These are phyloP conservation scores for Drosophila anomalipes DNA, from an alignment of 2,888 invertebrate species.

Conservation along the genomic window DNA sequence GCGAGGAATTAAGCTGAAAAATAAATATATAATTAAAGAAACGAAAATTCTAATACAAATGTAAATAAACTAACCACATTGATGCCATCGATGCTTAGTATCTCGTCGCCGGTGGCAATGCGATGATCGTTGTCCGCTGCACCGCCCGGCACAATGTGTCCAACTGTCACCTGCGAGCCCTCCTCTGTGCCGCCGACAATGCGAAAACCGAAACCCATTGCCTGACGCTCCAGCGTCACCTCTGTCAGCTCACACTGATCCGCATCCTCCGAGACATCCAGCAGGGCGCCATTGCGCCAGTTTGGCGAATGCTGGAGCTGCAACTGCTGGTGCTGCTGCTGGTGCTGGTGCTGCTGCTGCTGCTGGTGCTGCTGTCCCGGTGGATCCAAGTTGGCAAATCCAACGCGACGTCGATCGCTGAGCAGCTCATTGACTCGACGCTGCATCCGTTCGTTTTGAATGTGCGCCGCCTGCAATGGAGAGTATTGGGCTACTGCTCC, in stretches of 20 bases:
- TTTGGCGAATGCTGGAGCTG: slow-evolving; percentile 76
- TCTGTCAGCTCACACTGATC: slow-evolving; percentile 83
- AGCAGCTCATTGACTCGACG: slow-evolving; percentile 84
- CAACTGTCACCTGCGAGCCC: slow-evolving; percentile 97
- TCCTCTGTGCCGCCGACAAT: slow-evolving; percentile 99
- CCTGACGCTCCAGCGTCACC: slow-evolving; percentile 94
- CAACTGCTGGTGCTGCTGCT: slow-evolving; percentile 53
- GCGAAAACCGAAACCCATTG: slow-evolving; percentile 98
- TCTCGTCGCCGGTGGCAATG: slow-evolving; percentile 96
- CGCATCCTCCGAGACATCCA: slow-evolving; percentile 69
- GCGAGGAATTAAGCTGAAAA: slow-evolving; percentile 90
- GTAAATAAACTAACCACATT: slow-evolving; percentile 87
- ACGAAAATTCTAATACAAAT: too few relatives aligned
- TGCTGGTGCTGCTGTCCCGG: slow-evolving; percentile 57
- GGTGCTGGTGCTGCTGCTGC: slow-evolving; percentile 58
- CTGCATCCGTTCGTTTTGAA: slow-evolving; percentile 84
- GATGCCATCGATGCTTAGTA: slow-evolving; percentile 96
- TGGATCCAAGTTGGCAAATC: slow-evolving; percentile 83
- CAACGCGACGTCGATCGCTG: slow-evolving; percentile 83
- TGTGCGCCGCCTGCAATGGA: slow-evolving; percentile 79
- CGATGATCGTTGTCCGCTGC: slow-evolving; percentile 96
- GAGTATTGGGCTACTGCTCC: slow-evolving; percentile 67
- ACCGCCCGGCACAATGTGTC: slow-evolving; percentile 98
- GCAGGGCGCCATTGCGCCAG: slow-evolving; percentile 64
- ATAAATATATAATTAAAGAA: slow-evolving; percentile 15